These are phyloP conservation scores for Poecile atricapillus DNA, from an alignment of 2,113 vertebrate genomes.

Conservation along the genomic window DNA sequence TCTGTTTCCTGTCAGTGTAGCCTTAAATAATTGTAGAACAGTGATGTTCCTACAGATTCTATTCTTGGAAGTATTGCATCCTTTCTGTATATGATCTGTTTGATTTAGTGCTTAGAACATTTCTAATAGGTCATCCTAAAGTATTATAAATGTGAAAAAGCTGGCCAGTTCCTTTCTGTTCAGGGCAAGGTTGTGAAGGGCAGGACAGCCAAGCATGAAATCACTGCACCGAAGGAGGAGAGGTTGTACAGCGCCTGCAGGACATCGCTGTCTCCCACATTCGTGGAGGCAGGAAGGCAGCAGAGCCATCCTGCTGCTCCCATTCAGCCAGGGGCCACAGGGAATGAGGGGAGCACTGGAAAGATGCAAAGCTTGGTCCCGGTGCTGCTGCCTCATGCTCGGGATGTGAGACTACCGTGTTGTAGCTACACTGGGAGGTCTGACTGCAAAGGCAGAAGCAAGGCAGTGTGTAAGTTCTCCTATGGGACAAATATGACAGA, in stretches of 20 bases:
- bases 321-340: background rate
- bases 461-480: background rate
- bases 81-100: background rate
- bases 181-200: background rate
- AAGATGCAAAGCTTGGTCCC: background rate
- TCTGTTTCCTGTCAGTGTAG: background rate
- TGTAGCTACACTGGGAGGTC: background rate
- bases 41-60: conserved; percentile 1
- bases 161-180: background rate
- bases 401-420: fast-evolving
- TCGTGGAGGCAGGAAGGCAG: background rate
- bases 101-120: background rate
- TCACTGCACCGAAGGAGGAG: background rate
- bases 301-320: background rate
- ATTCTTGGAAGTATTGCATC: background rate
- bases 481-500: background rate
- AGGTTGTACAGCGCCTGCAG: background rate
- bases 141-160: background rate
- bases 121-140: background rate
- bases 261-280: background rate
- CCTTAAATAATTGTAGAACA: conserved; percentile 38
- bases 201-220: background rate
- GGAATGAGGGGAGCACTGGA: background rate
- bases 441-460: background rate
- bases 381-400: background rate